These are phyloP conservation scores for Diceros bicornis DNA, from an alignment of 2,797 vertebrate genomes.

Conservation along the genomic window DNA sequence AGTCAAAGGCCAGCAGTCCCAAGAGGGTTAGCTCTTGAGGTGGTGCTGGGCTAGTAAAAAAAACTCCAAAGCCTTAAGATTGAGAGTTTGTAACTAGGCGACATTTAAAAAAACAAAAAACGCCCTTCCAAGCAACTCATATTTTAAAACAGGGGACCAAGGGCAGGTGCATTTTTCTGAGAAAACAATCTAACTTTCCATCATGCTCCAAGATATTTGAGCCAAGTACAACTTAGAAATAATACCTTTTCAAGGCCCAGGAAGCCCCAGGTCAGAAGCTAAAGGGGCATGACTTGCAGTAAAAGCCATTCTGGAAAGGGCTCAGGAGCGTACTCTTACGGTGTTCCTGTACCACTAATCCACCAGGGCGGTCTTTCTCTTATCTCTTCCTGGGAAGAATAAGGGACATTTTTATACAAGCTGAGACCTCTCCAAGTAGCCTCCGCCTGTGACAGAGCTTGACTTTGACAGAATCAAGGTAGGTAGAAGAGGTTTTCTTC, in stretches of 20 bases:
- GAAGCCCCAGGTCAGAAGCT: not conserved
- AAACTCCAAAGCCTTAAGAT: not conserved
- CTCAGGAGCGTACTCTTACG: not conserved
- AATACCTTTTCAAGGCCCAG: not conserved
- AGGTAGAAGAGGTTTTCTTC: not conserved
- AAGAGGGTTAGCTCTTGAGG: not conserved
- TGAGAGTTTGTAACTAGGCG: not conserved
- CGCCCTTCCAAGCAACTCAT: not conserved
- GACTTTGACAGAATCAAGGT: not conserved
- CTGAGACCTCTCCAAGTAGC: not conserved
- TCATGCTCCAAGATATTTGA: not conserved
- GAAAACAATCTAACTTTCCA: not conserved
- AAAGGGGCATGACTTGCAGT: not conserved
- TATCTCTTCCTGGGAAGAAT: not conserved
- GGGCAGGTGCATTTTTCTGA: not conserved
- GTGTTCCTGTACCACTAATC: not conserved
- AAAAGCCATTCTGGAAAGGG: not conserved
- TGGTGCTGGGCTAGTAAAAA: not conserved
- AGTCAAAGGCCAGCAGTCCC: not conserved
- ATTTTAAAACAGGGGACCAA: not conserved
- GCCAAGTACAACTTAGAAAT: conserved; percentile 16
- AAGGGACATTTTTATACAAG: not conserved
- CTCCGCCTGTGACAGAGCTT: not conserved
- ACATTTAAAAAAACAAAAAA: not conserved
- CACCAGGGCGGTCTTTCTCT: not conserved